These are phyloP conservation scores for Lycia hirtaria DNA, from an alignment of 2,888 invertebrate genomes.

Conservation along the genomic window DNA sequence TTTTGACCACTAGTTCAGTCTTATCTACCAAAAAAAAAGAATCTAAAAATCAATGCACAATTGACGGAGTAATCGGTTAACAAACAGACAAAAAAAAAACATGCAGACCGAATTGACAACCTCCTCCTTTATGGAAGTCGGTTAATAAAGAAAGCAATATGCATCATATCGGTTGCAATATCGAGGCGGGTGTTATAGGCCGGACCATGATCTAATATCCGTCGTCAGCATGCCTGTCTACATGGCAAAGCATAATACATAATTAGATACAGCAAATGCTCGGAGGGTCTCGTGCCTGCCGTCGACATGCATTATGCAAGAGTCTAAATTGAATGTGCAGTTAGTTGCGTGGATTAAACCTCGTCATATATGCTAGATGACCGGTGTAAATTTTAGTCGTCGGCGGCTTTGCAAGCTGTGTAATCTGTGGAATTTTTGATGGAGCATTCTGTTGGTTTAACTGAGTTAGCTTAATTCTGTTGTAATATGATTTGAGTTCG, in stretches of 20 bases:
- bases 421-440: conserved; percentile 23
- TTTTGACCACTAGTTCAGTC: too few relatives aligned
- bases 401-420: conserved; percentile 41
- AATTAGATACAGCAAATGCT: conserved; percentile 83
- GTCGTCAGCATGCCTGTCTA: conserved; percentile 75
- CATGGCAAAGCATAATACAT: conserved; percentile 81
- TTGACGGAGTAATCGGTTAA: too few relatives aligned
- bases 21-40: too few relatives aligned
- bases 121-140: too few relatives aligned
- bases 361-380: conserved; percentile 49
- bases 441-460: too few relatives aligned
- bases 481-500: too few relatives aligned
- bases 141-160: conserved; percentile 63
- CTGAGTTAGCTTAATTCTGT: too few relatives aligned
- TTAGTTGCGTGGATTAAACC: conserved; percentile 71
- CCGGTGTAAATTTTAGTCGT: conserved; percentile 46
- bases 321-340: conserved; percentile 81
- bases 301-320: conserved; percentile 79
- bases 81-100: too few relatives aligned
- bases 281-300: conserved; percentile 62
- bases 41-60: too few relatives aligned
- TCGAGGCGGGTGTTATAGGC: conserved; percentile 63
- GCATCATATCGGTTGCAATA: conserved; percentile 62
- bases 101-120: too few relatives aligned
- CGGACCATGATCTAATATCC: conserved; percentile 79